These are phyloP conservation scores for Enteromius thamalakanensis DNA, from an alignment of 2,797 vertebrate species.

Conservation along the genomic window DNA sequence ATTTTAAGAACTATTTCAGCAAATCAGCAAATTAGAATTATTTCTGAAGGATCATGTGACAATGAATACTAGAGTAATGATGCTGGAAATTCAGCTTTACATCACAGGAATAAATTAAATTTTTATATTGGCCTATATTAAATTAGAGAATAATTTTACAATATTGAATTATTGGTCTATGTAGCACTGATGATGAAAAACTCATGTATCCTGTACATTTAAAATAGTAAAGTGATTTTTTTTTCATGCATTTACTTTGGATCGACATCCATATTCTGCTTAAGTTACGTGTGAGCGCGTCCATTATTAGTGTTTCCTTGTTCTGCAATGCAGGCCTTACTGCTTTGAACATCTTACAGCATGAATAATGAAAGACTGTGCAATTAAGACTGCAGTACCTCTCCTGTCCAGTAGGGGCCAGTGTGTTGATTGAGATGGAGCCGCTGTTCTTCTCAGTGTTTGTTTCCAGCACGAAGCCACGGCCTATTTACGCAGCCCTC, in stretches of 20 bases:
- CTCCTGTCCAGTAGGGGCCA: conserved; percentile 67
- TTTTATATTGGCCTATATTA: not conserved
- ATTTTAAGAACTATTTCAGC: not conserved
- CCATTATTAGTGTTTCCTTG: not conserved
- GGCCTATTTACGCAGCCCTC: not conserved
- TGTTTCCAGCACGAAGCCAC: conserved; percentile 17
- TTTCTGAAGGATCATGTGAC: not conserved
- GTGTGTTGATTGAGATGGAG: conserved; percentile 57
- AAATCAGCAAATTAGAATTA: not conserved
- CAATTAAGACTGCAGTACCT: conserved; percentile 20
- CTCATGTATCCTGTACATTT: not conserved
- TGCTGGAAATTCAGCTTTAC: not conserved
- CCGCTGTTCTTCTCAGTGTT: not conserved
- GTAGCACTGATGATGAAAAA: not conserved
- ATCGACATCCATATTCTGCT: not conserved
- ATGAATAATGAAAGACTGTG: conserved; percentile 4
- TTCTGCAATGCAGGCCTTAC: not conserved
- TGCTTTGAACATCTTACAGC: conserved; percentile 7
- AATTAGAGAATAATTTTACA: not conserved
- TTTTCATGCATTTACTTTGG: not conserved
- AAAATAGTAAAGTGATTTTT: not conserved
- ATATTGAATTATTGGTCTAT: not conserved
- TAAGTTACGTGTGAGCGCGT: not conserved
- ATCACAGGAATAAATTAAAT: not conserved
- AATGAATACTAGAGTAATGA: not conserved